Evolutionary conservation across 2,888 invertebrate genomes (phyloP), one percentile per base, ranked within the genome.

Genomic region (Acrocera orbiculus): DNA sequence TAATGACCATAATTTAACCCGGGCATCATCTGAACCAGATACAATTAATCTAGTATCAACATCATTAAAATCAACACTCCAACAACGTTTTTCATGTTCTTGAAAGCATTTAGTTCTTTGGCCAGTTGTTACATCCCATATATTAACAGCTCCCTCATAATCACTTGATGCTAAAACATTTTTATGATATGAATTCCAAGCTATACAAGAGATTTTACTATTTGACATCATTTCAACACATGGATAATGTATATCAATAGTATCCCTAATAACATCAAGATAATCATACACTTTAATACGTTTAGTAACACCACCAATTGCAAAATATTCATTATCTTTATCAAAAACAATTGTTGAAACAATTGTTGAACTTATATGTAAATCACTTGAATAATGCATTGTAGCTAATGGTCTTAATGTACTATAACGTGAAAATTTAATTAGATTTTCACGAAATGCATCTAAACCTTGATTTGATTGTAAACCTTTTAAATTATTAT

Each of bases 311-410:
- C 93, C 92, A 20, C 92, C 92, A 46, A 93, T 89, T 0, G 92
- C 92, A 62, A 93, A 90, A 58, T 79, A 82, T 62, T 93, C 90
- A 54, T 85, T 81, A 59, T 93, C 92, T 58, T 89, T 85, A 56
- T 93, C 92, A 62, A 93, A 93, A 60, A 92, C 92, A 45, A 93
- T 90, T 47, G 89, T 89, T 16, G 82, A 82, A 5, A 83, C 83
- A 42, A 85, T 83, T 5, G 80, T 83, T 4, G 80, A 81, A 51
- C 77, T 80, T 53, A 81, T 83, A 54, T 83, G 81, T 33, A 86
- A 73, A 56, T 92, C 92, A 49, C 76, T 79, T 41, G 86, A 83
- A 58, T 92, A 92, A 44, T 83, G 83, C 4, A 93, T 64, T 5
- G 87, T 86, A 4, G 90, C 86, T 6, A 92, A 63, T 13, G 82